Evolutionary conservation across 2,797 vertebrate species (phyloP).

Genomic region (Eidolon dupreanum): DNA sequence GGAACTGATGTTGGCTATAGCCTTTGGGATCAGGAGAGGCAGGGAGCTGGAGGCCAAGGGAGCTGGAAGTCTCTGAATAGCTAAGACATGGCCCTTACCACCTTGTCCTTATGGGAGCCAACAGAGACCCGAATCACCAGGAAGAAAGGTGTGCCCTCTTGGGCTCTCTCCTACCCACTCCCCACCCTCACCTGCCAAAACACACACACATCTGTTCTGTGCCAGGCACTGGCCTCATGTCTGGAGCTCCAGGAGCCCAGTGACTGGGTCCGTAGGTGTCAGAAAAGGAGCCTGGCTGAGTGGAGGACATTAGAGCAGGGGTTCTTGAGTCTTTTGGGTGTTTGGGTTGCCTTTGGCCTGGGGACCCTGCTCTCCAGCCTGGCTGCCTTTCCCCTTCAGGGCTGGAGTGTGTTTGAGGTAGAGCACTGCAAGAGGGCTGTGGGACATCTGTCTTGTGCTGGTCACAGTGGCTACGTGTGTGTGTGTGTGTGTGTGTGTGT

Average conservation of each 20-base stretch:
- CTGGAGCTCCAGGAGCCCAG: neutral
- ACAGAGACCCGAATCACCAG: neutral
- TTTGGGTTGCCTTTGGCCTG: neutral
- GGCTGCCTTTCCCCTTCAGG: neutral
- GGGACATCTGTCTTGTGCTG: neutral
- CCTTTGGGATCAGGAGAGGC: neutral
- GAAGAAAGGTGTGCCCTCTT: conserved; percentile 48
- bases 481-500: neutral
- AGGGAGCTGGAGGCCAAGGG: neutral
- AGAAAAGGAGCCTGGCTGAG: neutral
- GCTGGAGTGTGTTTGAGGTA: neutral
- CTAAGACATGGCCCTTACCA: neutral
- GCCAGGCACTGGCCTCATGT: conserved; percentile 34
- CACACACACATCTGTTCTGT: neutral
- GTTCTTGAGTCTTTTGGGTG: neutral
- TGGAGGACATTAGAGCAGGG: neutral
- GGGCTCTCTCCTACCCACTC: conserved; percentile 44
- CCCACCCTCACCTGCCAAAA: too few species aligned
- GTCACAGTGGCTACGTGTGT: neutral
- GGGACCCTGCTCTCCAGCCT: neutral
- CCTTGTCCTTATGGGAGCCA: neutral
- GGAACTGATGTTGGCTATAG: neutral
- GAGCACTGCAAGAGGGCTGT: neutral
- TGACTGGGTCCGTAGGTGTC: fast-evolving
- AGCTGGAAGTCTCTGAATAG: neutral